phyloP scores from a whole-genome alignment of 2,888 invertebrate species.

The Troilus luridus region DNA sequence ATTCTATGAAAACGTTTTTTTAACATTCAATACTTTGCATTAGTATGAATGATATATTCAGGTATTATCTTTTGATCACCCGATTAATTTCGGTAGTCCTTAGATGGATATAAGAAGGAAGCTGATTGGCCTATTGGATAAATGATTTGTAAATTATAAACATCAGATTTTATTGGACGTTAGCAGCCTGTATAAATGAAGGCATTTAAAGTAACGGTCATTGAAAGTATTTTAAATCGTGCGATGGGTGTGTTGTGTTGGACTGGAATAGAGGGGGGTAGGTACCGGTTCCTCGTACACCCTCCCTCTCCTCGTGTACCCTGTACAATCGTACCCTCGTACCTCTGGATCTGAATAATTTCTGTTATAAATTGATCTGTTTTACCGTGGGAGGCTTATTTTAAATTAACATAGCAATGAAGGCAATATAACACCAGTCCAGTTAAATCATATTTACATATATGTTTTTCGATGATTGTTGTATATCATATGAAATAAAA shows the following conservation, averaged over 20 bases:
- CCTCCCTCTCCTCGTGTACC: not conserved
- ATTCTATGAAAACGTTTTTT: too few relatives aligned
- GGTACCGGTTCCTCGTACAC: not conserved
- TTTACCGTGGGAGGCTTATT: not conserved
- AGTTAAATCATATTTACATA: too few relatives aligned
- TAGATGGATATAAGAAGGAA: too few relatives aligned
- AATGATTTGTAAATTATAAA: too few relatives aligned
- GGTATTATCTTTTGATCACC: too few relatives aligned
- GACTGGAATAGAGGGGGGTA: not conserved
- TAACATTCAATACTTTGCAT: too few relatives aligned
- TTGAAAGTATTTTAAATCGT: not conserved
- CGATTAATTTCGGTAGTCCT: too few relatives aligned
- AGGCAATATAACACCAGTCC: not conserved
- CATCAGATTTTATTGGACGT: not conserved
- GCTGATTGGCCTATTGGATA: too few relatives aligned
- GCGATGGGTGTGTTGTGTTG: too few relatives aligned
- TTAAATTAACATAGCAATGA: not conserved
- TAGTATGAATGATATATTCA: too few relatives aligned
- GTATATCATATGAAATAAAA: too few relatives aligned
- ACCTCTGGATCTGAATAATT: not conserved
- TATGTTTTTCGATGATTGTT: too few relatives aligned
- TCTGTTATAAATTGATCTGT: not conserved
- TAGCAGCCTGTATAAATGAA: not conserved
- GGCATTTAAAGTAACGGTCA: slow-evolving; percentile 13
- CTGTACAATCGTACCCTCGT: not conserved